These are phyloP conservation scores for Pterois miles DNA, from an alignment of 2,797 vertebrate genomes.

Conservation along the genomic window DNA sequence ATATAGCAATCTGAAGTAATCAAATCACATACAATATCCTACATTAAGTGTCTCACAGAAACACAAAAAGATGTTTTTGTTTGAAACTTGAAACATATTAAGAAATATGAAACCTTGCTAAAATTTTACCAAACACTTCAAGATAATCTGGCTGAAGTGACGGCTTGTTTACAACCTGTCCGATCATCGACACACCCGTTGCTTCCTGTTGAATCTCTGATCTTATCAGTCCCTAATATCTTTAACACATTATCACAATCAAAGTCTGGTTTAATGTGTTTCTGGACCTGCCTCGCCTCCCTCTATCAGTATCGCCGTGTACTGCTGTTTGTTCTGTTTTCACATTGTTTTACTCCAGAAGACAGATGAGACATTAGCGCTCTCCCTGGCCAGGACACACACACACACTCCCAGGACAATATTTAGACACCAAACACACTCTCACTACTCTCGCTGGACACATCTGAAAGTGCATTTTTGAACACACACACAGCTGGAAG, in stretches of 20 bases:
- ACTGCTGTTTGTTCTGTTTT: not conserved
- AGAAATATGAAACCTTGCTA: not conserved
- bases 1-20: not conserved
- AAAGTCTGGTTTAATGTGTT: not conserved
- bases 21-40: not conserved
- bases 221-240: not conserved
- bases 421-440: not conserved
- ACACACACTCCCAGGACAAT: not conserved
- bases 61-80: not conserved
- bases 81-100: not conserved
- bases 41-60: not conserved
- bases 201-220: not conserved
- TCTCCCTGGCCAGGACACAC: not conserved
- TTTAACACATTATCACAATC: not conserved
- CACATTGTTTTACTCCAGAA: not conserved
- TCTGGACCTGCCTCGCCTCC: not conserved
- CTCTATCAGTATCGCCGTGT: not conserved
- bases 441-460: not conserved
- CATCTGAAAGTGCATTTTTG: slow-evolving; percentile 3
- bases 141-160: not conserved
- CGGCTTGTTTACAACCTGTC: not conserved
- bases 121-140: not conserved
- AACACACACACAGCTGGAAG: not conserved
- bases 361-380: slow-evolving; percentile 8
- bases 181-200: not conserved